Conservation (phyloP, 2,797 vertebrate genomes). For the Dendrocincla tyrannina region DNA sequence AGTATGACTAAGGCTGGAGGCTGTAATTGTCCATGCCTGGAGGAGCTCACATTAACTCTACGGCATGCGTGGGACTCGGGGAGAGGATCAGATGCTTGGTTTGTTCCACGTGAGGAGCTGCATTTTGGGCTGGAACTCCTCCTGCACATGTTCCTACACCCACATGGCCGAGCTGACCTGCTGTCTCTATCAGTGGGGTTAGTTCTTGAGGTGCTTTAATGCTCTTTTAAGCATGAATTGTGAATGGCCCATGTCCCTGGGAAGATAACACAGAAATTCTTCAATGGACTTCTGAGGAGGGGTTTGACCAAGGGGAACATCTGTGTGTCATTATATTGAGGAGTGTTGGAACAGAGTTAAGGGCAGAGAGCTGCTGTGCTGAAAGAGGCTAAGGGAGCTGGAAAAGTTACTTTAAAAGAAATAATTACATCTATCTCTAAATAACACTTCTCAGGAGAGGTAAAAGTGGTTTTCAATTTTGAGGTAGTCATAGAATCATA, state of each 20-base stretch:
- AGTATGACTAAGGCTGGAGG: slow-evolving; percentile 25
- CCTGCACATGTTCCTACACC: not conserved
- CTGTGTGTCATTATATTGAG: not conserved
- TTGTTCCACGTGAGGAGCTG: not conserved
- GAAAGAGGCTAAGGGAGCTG: not conserved
- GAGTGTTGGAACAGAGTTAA: not conserved
- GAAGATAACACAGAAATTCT: not conserved
- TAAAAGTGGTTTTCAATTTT: not conserved
- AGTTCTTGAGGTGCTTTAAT: not conserved
- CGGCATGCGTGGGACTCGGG: not conserved
- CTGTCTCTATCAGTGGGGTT: not conserved
- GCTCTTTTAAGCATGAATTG: not conserved
- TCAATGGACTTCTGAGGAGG: not conserved
- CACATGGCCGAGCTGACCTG: not conserved
- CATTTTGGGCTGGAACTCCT: not conserved
- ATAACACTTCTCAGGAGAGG: not conserved
- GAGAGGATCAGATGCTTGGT: not conserved
- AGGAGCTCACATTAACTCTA: not conserved
- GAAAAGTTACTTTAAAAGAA: not conserved
- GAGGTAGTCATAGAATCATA: too few species aligned
- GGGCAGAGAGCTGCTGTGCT: not conserved
- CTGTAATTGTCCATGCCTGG: not conserved
- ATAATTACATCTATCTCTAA: not conserved
- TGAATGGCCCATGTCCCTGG: not conserved
- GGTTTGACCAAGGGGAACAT: not conserved